These are phyloP conservation scores for Enoplosus armatus DNA, from an alignment of 2,797 vertebrate genomes.

Conservation along the genomic window DNA sequence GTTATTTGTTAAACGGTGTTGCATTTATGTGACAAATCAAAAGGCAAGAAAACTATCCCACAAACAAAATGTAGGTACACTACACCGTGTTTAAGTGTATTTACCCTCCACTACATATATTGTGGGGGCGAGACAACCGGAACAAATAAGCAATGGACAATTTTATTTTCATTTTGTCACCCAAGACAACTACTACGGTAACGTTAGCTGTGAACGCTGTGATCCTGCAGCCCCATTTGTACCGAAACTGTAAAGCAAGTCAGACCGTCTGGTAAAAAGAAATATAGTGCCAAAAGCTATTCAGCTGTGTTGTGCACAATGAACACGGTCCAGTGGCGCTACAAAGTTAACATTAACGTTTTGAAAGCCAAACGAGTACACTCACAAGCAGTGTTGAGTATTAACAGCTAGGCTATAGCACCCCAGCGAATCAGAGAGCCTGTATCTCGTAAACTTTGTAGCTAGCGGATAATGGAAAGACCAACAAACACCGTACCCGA, in stretches of 20 bases:
- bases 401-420: conserved; percentile 37
- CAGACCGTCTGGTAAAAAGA: conserved; percentile 13
- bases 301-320: neutral
- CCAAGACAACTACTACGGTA: neutral
- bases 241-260: conserved; percentile 41
- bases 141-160: neutral
- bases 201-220: conserved; percentile 23
- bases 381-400: conserved; percentile 9
- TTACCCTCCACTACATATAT: neutral
- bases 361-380: conserved; percentile 20
- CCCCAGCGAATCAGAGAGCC: conserved; percentile 43
- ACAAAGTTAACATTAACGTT: conserved; percentile 33
- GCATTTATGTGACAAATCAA: neutral
- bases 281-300: neutral
- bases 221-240: conserved; percentile 15
- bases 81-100: neutral
- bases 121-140: neutral
- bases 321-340: neutral
- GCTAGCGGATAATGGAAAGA: conserved; percentile 46
- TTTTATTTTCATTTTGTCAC: neutral
- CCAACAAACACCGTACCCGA: neutral
- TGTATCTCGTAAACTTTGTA: conserved; percentile 75
- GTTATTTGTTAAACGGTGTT: neutral
- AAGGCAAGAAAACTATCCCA: neutral
- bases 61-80: neutral